Conservation (phyloP, 2,113 vertebrate genomes). For the Carassius gibelio region DNA sequence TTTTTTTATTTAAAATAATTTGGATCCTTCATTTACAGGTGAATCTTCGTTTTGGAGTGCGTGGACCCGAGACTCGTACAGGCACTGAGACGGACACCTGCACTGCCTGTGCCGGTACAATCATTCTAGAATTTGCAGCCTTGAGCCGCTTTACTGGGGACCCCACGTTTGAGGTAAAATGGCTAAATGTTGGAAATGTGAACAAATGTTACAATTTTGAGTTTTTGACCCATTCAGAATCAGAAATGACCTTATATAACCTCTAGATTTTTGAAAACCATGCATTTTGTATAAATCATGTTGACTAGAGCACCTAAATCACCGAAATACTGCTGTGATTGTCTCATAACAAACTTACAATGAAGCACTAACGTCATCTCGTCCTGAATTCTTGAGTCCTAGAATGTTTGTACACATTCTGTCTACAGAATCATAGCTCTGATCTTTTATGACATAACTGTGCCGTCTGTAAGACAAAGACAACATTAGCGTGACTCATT, state of each 20-base stretch:
- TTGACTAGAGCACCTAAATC: background rate
- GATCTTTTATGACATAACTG: background rate
- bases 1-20: background rate
- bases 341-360: background rate
- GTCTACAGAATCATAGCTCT: background rate
- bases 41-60: conserved; percentile 91
- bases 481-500: background rate
- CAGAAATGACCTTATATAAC: background rate
- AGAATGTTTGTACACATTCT: background rate
- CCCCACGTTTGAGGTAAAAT: conserved; percentile 91
- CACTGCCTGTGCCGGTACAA: conserved; percentile 95
- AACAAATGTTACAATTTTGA: background rate
- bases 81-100: conserved; percentile 98
- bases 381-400: background rate
- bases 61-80: conserved; percentile 90
- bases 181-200: background rate
- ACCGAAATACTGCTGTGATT: background rate
- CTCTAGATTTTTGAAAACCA: background rate
- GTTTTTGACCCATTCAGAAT: background rate
- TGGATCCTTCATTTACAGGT: conserved; percentile 73
- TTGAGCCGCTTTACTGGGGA: conserved; percentile 96
- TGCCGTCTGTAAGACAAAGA: background rate
- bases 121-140: conserved; percentile 98
- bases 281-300: background rate
- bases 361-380: background rate